Conservation (phyloP, 2,888 invertebrate species). For the Phalera bucephala region DNA sequence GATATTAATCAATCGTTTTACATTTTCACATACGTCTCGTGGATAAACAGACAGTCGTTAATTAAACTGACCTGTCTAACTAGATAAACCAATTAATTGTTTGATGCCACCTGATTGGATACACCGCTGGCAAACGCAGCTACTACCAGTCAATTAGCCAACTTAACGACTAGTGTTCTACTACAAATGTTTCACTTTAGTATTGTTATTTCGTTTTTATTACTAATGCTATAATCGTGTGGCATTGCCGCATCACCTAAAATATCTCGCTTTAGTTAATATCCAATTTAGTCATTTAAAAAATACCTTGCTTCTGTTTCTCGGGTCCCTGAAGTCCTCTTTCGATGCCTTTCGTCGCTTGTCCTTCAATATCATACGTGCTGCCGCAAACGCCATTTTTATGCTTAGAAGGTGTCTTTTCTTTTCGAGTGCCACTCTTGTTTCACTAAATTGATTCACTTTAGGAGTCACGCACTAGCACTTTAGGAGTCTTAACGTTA, state of each 20-base stretch:
- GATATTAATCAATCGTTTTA: no score
- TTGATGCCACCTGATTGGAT: conserved; percentile 22
- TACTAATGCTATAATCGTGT: no score
- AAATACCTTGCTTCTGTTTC: conserved; percentile 92
- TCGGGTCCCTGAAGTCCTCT: conserved; percentile 88
- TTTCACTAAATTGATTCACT: conserved; percentile 10
- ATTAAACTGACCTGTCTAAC: not conserved
- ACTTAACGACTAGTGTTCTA: conserved; percentile 4
- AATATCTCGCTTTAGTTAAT: not conserved
- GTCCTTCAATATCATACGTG: conserved; percentile 92
- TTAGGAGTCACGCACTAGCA: conserved; percentile 13
- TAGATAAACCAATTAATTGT: conserved; percentile 17
- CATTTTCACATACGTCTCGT: no score
- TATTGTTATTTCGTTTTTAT: no score
- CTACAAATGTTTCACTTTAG: not conserved
- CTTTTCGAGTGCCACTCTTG: conserved; percentile 38
- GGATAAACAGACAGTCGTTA: no score
- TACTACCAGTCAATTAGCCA: conserved; percentile 17
- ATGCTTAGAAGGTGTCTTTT: conserved; percentile 26
- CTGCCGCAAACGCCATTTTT: conserved; percentile 92
- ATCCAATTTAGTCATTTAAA: conserved; percentile 4
- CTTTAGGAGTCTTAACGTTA: conserved; percentile 13
- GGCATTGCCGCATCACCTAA: no score
- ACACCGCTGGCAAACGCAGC: conserved; percentile 22
- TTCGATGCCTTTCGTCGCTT: conserved; percentile 91